Evolutionary conservation across 2,797 vertebrate genomes (phyloP).

Genomic region (Chaunax sp.): DNA sequence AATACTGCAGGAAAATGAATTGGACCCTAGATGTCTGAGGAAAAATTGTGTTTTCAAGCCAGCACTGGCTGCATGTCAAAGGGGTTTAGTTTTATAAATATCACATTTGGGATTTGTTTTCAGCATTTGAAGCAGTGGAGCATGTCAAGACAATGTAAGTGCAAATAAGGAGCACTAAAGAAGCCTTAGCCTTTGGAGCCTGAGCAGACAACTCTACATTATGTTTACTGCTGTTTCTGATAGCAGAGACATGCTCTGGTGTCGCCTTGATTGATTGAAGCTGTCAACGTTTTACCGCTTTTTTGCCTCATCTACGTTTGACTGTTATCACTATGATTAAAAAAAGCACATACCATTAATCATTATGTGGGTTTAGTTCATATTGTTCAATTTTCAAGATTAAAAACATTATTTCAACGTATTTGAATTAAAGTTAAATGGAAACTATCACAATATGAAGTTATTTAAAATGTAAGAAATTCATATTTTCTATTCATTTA

Average conservation of each 20-base stretch:
- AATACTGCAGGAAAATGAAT: slow-evolving; percentile 10
- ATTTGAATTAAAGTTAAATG: not conserved
- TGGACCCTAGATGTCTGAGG: not conserved
- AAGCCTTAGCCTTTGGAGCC: slow-evolving; percentile 15
- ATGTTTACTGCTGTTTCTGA: slow-evolving; percentile 30
- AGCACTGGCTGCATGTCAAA: slow-evolving; percentile 29
- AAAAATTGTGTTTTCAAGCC: slow-evolving; percentile 1
- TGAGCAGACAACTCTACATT: slow-evolving; percentile 18
- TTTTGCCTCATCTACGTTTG: slow-evolving; percentile 4
- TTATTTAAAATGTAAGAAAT: no score
- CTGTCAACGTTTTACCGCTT: slow-evolving; percentile 12
- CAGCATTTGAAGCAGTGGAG: slow-evolving; percentile 19
- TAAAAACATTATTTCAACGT: not conserved
- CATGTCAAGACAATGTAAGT: slow-evolving; percentile 28
- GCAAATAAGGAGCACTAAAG: slow-evolving; percentile 22
- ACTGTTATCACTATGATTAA: slow-evolving; percentile 12
- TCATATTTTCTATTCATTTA: no score
- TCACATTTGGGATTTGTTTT: slow-evolving; percentile 33
- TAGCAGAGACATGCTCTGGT: not conserved
- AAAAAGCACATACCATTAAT: slow-evolving; percentile 5
- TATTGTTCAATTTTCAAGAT: not conserved
- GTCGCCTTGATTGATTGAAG: slow-evolving; percentile 26
- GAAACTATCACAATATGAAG: not conserved
- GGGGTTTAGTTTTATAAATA: slow-evolving; percentile 34
- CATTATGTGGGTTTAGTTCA: not conserved